phyloP scores from a whole-genome alignment of 2,888 invertebrate genomes.

The Rhopalosiphum nymphaeae region DNA sequence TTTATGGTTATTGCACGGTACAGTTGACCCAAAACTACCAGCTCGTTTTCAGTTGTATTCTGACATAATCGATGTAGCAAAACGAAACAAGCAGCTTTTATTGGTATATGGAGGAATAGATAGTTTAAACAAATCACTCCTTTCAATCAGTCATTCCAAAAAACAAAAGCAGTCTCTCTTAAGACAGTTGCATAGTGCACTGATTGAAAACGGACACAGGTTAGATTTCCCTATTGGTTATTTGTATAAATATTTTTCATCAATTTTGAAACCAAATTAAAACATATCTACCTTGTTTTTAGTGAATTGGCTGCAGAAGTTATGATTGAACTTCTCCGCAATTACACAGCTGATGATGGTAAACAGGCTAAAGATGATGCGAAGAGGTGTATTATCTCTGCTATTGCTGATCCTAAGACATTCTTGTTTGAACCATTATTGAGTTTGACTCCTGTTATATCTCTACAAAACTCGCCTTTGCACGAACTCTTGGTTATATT shows the following conservation, averaged over 20 bases:
- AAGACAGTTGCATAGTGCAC: constrained; percentile 88
- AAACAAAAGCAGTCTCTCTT: constrained; percentile 93
- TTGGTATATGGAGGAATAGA: constrained; percentile 89
- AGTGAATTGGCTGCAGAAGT: constrained; percentile 94
- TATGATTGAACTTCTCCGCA: constrained; percentile 96
- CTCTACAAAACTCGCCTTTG: constrained; percentile 94
- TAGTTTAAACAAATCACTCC: constrained; percentile 84
- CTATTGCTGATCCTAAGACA: constrained; percentile 93
- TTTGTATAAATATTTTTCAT: constrained; percentile 13
- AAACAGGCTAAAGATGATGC: constrained; percentile 97
- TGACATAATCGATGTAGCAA: constrained; percentile 89
- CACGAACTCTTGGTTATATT: constrained; percentile 95
- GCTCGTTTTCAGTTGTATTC: constrained; percentile 94
- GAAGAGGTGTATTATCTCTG: constrained; percentile 94
- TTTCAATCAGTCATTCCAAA: constrained; percentile 83
- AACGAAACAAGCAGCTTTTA: constrained; percentile 86
- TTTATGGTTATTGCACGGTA: constrained; percentile 92
- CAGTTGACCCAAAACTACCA: constrained; percentile 85
- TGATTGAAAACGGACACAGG: constrained; percentile 89
- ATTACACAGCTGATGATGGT: constrained; percentile 97
- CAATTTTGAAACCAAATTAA: neutral
- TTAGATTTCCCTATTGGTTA: constrained; percentile 69
- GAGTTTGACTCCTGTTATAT: constrained; percentile 92
- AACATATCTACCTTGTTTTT: constrained; percentile 68
- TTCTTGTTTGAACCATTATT: constrained; percentile 95